A percentile compares a stretch with the other conserved stretches of the same genome.
Conservation (phyloP, 2,888 invertebrate species). For the Azorinus chamasolen region DNA sequence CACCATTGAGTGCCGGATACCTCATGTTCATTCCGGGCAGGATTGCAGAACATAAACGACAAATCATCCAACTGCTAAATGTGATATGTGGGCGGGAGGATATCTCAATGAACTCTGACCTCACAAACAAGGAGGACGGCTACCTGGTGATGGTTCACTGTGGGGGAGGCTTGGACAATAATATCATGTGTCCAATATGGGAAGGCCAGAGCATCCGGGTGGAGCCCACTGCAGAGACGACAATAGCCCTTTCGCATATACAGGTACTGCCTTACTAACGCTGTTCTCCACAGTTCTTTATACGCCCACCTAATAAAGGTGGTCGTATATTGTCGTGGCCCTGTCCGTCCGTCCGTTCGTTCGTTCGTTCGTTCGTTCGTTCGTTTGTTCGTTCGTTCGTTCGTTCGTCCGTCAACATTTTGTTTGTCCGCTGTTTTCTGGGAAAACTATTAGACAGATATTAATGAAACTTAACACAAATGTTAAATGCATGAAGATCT, state of each 20-base stretch:
- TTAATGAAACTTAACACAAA: no score
- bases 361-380: no score
- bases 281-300: no score
- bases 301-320: no score
- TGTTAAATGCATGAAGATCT: no score
- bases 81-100: constrained; percentile 87
- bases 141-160: constrained; percentile 86
- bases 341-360: no score
- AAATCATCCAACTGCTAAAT: constrained; percentile 86
- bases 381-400: no score
- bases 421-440: no score
- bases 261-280: constrained; percentile 76
- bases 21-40: constrained; percentile 86
- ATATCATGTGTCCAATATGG: constrained; percentile 80
- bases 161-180: constrained; percentile 73
- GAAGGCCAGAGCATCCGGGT: constrained; percentile 84
- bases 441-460: no score
- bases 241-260: constrained; percentile 87
- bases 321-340: no score
- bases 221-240: constrained; percentile 87
- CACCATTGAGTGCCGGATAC: constrained; percentile 85
- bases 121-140: constrained; percentile 73
- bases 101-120: constrained; percentile 53
- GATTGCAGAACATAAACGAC: constrained; percentile 82
- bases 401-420: no score